phyloP scores from a whole-genome alignment of 2,888 invertebrate species.

The Meghimatium bilineatum region DNA sequence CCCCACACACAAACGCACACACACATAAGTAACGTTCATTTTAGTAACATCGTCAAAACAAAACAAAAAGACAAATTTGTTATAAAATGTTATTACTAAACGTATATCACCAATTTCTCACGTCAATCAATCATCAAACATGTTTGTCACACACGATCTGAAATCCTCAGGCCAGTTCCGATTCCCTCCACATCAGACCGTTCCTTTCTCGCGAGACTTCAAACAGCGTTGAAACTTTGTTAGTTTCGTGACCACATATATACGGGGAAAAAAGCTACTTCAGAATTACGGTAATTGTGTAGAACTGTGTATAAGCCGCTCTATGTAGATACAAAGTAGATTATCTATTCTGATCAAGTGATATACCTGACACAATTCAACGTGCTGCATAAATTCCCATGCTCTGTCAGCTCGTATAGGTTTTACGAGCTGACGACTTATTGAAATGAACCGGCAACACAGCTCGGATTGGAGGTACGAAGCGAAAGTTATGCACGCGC shows the following conservation, averaged over 20 bases:
- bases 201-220: slow-evolving; percentile 14
- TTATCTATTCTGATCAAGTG: not conserved
- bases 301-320: not conserved
- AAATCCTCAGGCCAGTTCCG: not conserved
- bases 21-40: too few relatives aligned
- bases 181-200: not conserved
- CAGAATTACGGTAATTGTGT: not conserved
- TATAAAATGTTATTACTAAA: too few relatives aligned
- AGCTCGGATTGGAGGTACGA: not conserved
- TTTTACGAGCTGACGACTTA: not conserved
- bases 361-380: not conserved
- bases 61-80: too few relatives aligned
- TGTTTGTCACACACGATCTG: not conserved
- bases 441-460: not conserved
- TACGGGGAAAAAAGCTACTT: not conserved
- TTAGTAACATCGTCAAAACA: too few relatives aligned
- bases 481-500: slow-evolving; percentile 36
- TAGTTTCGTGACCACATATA: not conserved
- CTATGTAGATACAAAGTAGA: not conserved
- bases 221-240: slow-evolving; percentile 7
- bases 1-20: too few relatives aligned
- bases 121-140: not conserved
- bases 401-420: not conserved
- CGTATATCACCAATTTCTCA: too few relatives aligned
- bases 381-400: not conserved